Evolutionary conservation across 2,888 invertebrate species (phyloP).

Genomic region (Xestoiulus laeticollis): DNA sequence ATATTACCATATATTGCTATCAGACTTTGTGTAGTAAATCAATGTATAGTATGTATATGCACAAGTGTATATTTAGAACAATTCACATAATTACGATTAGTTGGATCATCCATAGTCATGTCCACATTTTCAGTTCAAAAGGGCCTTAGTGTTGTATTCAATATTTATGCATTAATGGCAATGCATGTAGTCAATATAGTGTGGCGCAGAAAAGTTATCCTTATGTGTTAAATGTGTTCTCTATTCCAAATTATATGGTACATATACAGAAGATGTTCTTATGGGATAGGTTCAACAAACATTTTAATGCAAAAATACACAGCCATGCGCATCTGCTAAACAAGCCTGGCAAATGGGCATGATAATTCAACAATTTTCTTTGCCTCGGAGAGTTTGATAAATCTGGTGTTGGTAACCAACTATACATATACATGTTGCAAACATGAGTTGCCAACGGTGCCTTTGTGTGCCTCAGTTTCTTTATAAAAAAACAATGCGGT

Average conservation of each 20-base stretch:
- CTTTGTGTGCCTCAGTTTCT: background rate
- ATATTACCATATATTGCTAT: too few species aligned
- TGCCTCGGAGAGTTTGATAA: slow-evolving; percentile 2
- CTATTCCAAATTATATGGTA: background rate
- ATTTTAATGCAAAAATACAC: slow-evolving; percentile 18
- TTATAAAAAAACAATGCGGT: background rate
- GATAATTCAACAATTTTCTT: background rate
- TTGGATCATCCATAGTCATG: too few species aligned
- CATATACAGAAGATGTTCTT: background rate
- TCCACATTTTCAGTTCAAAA: too few species aligned
- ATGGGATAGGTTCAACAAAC: background rate
- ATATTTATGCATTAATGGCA: too few species aligned
- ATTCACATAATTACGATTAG: too few species aligned
- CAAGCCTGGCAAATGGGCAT: slow-evolving; percentile 8
- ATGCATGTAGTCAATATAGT: too few species aligned
- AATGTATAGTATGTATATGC: too few species aligned
- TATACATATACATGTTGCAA: background rate
- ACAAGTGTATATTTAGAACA: too few species aligned
- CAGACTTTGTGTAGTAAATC: too few species aligned
- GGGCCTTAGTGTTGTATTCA: too few species aligned
- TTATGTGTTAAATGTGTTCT: background rate
- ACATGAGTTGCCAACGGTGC: background rate
- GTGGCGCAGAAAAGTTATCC: too few species aligned
- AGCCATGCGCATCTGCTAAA: slow-evolving; percentile 2
- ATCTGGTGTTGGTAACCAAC: background rate